These are phyloP conservation scores for Panthera tigris DNA, from an alignment of 2,113 vertebrate genomes.

Conservation along the genomic window DNA sequence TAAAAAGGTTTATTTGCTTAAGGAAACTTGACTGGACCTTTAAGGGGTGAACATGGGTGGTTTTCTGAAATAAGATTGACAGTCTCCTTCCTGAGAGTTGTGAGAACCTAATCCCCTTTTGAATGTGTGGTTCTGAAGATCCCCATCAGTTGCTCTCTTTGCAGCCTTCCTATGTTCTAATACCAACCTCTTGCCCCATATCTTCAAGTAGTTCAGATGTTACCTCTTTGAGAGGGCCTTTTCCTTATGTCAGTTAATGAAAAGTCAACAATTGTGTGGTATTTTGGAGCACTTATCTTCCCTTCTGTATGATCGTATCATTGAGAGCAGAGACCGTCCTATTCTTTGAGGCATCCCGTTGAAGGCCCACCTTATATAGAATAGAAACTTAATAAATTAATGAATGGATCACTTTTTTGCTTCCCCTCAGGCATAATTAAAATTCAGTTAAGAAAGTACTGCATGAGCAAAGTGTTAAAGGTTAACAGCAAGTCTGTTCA, in stretches of 20 bases:
- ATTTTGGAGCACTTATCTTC: not conserved
- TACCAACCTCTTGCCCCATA: not conserved
- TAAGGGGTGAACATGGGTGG: not conserved
- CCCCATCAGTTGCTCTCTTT: not conserved
- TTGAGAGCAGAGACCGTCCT: not conserved
- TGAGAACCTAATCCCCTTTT: not conserved
- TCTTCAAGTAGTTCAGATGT: not conserved
- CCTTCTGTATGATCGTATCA: not conserved
- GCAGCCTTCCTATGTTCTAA: not conserved
- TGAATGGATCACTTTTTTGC: constrained; percentile 27
- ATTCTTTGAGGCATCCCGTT: not conserved
- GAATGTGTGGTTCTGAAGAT: not conserved
- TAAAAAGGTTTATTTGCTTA: not conserved
- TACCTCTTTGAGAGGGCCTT: not conserved
- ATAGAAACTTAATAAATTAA: constrained; percentile 36
- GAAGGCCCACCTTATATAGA: constrained; percentile 3
- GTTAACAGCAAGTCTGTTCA: constrained; percentile 68
- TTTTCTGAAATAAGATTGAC: not conserved
- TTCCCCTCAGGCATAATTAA: constrained; percentile 60
- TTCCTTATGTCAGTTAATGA: constrained; percentile 13
- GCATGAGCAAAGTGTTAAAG: constrained; percentile 53
- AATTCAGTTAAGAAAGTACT: constrained; percentile 56
- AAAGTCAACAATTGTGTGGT: constrained; percentile 36
- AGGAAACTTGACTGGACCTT: not conserved
- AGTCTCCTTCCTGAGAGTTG: not conserved